Base-by-base conservation (phyloP, 2,888 invertebrate genomes). In the Cephus spinipes region DNA sequence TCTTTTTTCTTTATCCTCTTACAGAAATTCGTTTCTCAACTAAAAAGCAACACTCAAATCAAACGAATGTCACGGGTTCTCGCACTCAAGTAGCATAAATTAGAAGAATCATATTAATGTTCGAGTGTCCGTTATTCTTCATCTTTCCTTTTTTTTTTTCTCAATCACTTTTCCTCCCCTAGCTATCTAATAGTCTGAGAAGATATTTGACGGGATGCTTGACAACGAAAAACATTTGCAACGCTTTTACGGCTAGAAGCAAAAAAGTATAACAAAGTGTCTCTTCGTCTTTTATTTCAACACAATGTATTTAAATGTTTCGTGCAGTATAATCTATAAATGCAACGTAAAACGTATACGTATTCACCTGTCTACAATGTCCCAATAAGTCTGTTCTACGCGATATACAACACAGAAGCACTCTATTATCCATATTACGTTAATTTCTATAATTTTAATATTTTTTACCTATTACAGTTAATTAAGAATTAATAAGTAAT, bases 331-430 rank as follows among this genome's bases (percentile, higher is more conserved):
- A 71, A 23, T 71, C 12, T 31, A 12, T 33, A 32, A 71, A 71
- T 71, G 31, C 31, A 71, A 71, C 31, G 12, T 31, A 71, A 71
- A 71, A 71, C 71, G 71, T 33, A 23, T 71, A 71, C 33, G 32
- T 71, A 71, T 71, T 31, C 33, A 9, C 33, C 32, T 6, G 74
- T 73, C 73, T 81, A 79, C 77, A 79, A 77, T 73, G 79, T 78
- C 68, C 73, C 79, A 77, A 81, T 77, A 79, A 81, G 79, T 81
- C 36, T 79, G 79, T 75, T 71, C 78, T 79, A 83, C 73, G 77
- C 78, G 78, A 79, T 76, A 73, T 81, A 82, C 81, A 82, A 81
- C 81, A 83, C 82, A 82, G 81, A 82, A 82, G 83, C 82, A 73
- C 78, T 82, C 77, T 80, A 82, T 80, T 77, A 79, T 81, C 80